These are phyloP conservation scores for Drosophila gunungcola DNA, from an alignment of 1,140 invertebrate species.

Conservation along the genomic window DNA sequence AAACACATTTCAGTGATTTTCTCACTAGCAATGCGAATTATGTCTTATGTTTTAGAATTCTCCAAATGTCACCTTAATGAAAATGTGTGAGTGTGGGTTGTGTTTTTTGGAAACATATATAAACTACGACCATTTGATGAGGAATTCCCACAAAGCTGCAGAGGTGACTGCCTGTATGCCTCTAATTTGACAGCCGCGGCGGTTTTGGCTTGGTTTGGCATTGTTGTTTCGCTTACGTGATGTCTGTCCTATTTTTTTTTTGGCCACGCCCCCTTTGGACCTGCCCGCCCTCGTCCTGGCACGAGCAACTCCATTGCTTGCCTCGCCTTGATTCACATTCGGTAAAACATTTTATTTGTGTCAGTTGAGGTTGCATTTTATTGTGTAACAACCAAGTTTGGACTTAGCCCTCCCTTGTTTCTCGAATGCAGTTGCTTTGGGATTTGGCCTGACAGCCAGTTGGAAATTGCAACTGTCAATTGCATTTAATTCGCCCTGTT, in stretches of 20 bases:
- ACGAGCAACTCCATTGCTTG: constrained; percentile 40
- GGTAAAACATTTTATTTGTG: constrained; percentile 78
- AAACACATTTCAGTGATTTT: constrained; percentile 32
- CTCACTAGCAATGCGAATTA: constrained; percentile 36
- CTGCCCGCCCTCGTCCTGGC: constrained; percentile 17
- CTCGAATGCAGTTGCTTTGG: constrained; percentile 51
- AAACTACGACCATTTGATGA: constrained; percentile 18
- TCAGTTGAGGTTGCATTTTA: constrained; percentile 82
- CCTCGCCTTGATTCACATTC: constrained; percentile 43
- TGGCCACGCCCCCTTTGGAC: constrained; percentile 49
- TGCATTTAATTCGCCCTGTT: constrained; percentile 77
- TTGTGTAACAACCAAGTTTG: constrained; percentile 77
- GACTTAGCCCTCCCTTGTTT: constrained; percentile 40
- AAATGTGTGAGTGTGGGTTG: not conserved
- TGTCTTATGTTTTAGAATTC: constrained; percentile 14
- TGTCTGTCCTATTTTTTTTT: constrained; percentile 56
- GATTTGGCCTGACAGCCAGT: constrained; percentile 77
- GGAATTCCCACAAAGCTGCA: constrained; percentile 55
- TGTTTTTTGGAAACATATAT: not conserved
- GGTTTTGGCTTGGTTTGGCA: constrained; percentile 49
- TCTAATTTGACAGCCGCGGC: constrained; percentile 80
- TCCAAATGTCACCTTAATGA: constrained; percentile 9
- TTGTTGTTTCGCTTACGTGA: constrained; percentile 78
- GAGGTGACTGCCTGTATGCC: constrained; percentile 47
- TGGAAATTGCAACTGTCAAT: constrained; percentile 83